phyloP scores from a whole-genome alignment of 1,140 invertebrate genomes.

The Aphis gossypii region DNA sequence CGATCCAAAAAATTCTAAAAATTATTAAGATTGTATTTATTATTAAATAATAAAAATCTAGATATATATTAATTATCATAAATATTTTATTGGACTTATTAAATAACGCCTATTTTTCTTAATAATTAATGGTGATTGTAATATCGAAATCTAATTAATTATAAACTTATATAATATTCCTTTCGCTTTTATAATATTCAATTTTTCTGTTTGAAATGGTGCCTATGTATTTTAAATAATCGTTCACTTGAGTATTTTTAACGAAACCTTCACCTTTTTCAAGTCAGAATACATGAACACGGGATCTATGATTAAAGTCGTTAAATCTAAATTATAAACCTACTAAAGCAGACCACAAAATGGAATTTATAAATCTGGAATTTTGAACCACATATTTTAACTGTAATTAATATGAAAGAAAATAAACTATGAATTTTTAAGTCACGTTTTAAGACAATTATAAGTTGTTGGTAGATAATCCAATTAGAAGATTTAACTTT shows the following conservation, averaged over 20 bases:
- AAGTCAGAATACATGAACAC: not conserved
- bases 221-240: not conserved
- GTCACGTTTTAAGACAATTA: slow-evolving; percentile 26
- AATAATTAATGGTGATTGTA: not conserved
- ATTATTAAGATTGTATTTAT: not conserved
- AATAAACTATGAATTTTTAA: not conserved
- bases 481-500: slow-evolving; percentile 55
- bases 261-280: not conserved
- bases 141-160: not conserved
- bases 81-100: not conserved
- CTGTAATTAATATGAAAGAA: slow-evolving; percentile 30
- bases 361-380: not conserved
- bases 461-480: slow-evolving; percentile 34
- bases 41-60: not conserved
- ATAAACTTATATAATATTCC: slow-evolving; percentile 20
- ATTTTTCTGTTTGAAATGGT: not conserved
- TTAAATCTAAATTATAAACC: slow-evolving; percentile 13
- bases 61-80: not conserved
- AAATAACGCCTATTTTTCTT: not conserved
- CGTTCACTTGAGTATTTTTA: not conserved
- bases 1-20: not conserved
- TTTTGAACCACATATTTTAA: not conserved
- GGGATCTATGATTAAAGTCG: not conserved
- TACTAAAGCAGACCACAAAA: not conserved
- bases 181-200: slow-evolving; percentile 22